Base-by-base conservation (phyloP, 2,888 invertebrate genomes). In the Nymphalis c-album region DNA sequence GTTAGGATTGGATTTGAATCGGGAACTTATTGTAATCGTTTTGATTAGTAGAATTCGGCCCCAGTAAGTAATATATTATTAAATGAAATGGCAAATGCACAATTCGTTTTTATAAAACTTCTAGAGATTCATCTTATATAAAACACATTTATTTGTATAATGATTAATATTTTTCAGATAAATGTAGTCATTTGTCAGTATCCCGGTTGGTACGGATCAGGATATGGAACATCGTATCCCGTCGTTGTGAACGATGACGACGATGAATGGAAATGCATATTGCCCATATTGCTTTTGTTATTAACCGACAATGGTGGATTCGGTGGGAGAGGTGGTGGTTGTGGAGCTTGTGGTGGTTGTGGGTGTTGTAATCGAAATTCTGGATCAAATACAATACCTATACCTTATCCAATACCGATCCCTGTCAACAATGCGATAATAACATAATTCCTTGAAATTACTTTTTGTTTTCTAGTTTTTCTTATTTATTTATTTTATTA, bases 341-440 rank as follows among this genome's bases (percentile, higher is more conserved):
- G 72, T 46, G 70, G 71, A 10, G 73, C 75, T 0, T 74, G 79
- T 2, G 77, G 80, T 0, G 77, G 62, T 7, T 63, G 76, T 2
- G 74, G 81, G 0, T 71, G 77, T 6, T 64, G 71, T 47, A 73
- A 74, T 31, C 66, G 76, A 26, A 61, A 77, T 59, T 71, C 73
- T 20, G 74, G 78, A 0, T 75, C 80, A 1, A 70, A 79, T 64
- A 69, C 69, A 6, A 78, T 85, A n/a, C 82, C 79, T 0, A 71
- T 85, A 18, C 86, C 86, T 0, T 84, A 78, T 60, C 86, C 86
- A 0, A 81, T 86, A 50, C 80, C 85, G 0, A 72, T 78, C 40
- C 82, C 85, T 6, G 68, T 78, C 1, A 81, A 77, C 61, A 74
- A 63, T 68, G 80, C 82, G 17, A 71, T 81, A 20, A 73, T 79